Percentiles rank a stretch among this genome's conserved stretches.
These are phyloP conservation scores for Alentia gelatinosa DNA, from an alignment of 2,888 invertebrate genomes.

Conservation along the genomic window DNA sequence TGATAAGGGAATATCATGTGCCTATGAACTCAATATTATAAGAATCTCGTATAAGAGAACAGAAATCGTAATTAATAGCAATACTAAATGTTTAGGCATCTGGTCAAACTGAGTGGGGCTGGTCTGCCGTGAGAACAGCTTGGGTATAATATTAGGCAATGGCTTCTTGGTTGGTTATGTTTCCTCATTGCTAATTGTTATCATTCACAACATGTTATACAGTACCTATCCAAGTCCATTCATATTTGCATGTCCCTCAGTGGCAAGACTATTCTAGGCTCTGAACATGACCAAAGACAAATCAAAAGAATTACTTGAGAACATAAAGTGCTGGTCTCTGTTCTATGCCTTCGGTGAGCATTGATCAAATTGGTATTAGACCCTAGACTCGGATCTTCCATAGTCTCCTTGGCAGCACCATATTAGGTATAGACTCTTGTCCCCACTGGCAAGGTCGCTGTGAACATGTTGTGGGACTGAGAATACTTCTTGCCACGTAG, in stretches of 20 bases:
- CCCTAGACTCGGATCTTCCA: background rate
- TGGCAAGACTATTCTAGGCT: background rate
- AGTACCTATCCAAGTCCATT: background rate
- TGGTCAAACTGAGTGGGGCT: background rate
- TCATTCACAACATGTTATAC: background rate
- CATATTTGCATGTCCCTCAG: background rate
- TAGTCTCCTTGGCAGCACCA: background rate
- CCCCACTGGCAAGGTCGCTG: background rate
- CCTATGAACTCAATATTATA: conserved; percentile 24
- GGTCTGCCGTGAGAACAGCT: background rate
- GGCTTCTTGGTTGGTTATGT: background rate
- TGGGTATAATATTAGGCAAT: background rate
- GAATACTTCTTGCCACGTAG: background rate
- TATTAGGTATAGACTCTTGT: background rate
- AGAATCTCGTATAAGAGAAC: background rate
- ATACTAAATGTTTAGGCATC: conserved; percentile 18
- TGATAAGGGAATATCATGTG: conserved; percentile 12
- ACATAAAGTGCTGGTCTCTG: background rate
- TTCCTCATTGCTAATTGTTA: background rate
- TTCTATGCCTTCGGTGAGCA: background rate
- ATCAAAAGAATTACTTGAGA: background rate
- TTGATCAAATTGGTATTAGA: background rate
- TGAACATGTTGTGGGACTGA: background rate
- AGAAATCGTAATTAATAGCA: conserved; percentile 22
- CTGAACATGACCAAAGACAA: background rate